phyloP scores from a whole-genome alignment of 2,113 vertebrate genomes.

The Sebastes schlegelii region DNA sequence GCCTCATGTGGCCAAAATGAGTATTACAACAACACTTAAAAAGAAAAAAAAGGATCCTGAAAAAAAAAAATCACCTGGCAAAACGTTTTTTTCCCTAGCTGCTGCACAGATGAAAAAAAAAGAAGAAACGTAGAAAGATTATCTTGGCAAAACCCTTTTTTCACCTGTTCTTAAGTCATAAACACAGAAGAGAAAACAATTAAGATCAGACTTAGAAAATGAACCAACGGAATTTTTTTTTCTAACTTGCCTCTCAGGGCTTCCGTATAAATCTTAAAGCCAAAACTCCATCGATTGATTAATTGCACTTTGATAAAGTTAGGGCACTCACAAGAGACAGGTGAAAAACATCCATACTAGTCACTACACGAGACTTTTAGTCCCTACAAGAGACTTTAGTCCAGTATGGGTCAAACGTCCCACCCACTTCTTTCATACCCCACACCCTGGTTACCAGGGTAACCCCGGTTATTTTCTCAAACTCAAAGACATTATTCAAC shows the following conservation, averaged over 20 bases:
- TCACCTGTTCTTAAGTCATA: too few relatives aligned
- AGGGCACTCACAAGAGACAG: not conserved
- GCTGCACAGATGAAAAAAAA: not conserved
- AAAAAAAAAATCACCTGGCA: not conserved
- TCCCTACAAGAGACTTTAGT: too few relatives aligned
- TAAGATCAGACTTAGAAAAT: too few relatives aligned
- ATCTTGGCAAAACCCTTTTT: not conserved
- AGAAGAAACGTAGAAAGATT: too few relatives aligned
- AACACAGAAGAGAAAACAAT: too few relatives aligned
- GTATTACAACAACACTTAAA: not conserved
- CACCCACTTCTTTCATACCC: not conserved
- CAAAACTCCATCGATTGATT: not conserved
- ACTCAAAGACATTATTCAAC: not conserved
- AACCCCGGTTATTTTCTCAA: not conserved
- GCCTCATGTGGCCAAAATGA: not conserved
- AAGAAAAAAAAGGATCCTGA: too few relatives aligned
- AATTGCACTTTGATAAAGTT: not conserved
- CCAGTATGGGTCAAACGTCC: not conserved
- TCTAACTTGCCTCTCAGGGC: not conserved
- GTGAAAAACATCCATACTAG: not conserved
- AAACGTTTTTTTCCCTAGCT: not conserved
- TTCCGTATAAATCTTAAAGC: too few relatives aligned
- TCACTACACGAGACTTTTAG: not conserved
- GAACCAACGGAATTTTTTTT: too few relatives aligned
- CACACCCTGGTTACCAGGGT: not conserved